A percentile compares a stretch with the other conserved stretches of the same genome.
phyloP scores from a whole-genome alignment of 2,888 invertebrate species.

The Hoplodrina ambigua region DNA sequence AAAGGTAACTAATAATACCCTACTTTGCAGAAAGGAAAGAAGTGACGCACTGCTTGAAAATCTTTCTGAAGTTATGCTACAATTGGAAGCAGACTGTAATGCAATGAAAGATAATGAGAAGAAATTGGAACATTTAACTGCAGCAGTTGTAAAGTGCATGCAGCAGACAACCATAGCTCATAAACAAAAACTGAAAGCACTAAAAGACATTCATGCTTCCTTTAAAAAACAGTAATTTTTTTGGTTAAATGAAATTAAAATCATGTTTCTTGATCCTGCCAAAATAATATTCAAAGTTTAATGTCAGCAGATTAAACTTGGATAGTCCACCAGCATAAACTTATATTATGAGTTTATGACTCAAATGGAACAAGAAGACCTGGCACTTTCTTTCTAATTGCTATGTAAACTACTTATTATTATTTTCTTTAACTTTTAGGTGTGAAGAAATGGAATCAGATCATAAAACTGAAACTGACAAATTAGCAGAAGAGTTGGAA shows the following conservation, averaged over 20 bases:
- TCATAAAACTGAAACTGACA: conserved; percentile 76
- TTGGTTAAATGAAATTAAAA: neutral
- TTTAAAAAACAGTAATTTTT: conserved; percentile 79
- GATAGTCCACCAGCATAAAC: neutral
- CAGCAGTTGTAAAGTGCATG: conserved; percentile 79
- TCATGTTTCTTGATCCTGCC: neutral
- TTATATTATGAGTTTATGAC: neutral
- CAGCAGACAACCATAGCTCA: conserved; percentile 80
- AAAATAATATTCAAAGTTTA: neutral
- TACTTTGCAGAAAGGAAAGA: conserved; percentile 74
- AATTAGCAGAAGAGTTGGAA: conserved; percentile 80
- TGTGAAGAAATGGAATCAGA: conserved; percentile 79
- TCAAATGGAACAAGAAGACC: neutral
- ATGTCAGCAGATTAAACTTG: too few relatives aligned
- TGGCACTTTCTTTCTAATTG: too few relatives aligned
- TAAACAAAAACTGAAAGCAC: conserved; percentile 77
- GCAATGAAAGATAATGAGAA: conserved; percentile 83
- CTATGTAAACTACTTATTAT: neutral
- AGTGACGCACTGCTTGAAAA: conserved; percentile 75
- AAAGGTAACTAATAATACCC: neutral
- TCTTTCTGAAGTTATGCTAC: conserved; percentile 74
- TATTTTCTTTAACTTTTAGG: conserved; percentile 64
- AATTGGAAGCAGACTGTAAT: conserved; percentile 79
- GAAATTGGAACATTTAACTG: conserved; percentile 80
- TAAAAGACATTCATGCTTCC: conserved; percentile 76